A percentile compares a stretch with the other conserved stretches of the same genome.
phyloP scores from a whole-genome alignment of 2,888 invertebrate genomes.

The Rambutsinella grinnellia region DNA sequence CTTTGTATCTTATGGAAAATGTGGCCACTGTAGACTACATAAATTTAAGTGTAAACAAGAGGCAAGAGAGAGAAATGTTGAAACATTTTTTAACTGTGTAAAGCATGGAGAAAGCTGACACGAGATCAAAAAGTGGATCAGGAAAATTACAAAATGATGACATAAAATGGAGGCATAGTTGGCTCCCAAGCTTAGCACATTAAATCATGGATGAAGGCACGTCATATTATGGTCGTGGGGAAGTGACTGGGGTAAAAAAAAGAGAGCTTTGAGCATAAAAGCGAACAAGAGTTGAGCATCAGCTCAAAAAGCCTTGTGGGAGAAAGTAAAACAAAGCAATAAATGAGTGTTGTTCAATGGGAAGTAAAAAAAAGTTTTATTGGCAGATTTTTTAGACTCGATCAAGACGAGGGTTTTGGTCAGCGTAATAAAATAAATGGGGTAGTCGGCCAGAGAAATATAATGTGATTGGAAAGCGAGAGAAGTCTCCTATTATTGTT shows the following conservation, averaged over 20 bases:
- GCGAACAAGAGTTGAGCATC: too few relatives aligned
- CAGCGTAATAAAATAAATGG: too few relatives aligned
- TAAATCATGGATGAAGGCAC: neutral
- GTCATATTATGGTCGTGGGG: neutral
- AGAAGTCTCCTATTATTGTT: neutral
- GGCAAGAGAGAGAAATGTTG: neutral
- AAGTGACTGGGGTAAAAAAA: too few relatives aligned
- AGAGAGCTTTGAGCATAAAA: too few relatives aligned
- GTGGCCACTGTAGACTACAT: too few relatives aligned
- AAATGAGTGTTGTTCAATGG: too few relatives aligned
- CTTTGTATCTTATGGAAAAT: too few relatives aligned
- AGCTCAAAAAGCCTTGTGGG: too few relatives aligned
- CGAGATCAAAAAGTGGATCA: neutral
- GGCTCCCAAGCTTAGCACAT: neutral
- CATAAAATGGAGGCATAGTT: neutral
- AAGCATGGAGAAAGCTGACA: neutral
- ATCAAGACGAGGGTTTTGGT: too few relatives aligned
- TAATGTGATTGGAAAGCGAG: neutral
- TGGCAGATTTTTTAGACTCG: too few relatives aligned
- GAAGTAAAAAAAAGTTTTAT: neutral
- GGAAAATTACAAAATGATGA: constrained; percentile 13
- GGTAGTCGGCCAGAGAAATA: neutral
- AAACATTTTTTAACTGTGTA: neutral
- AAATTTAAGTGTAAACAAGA: too few relatives aligned
- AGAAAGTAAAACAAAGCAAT: too few relatives aligned